Conservation (phyloP, 2,888 invertebrate species). For the Lasioglossum morio region DNA sequence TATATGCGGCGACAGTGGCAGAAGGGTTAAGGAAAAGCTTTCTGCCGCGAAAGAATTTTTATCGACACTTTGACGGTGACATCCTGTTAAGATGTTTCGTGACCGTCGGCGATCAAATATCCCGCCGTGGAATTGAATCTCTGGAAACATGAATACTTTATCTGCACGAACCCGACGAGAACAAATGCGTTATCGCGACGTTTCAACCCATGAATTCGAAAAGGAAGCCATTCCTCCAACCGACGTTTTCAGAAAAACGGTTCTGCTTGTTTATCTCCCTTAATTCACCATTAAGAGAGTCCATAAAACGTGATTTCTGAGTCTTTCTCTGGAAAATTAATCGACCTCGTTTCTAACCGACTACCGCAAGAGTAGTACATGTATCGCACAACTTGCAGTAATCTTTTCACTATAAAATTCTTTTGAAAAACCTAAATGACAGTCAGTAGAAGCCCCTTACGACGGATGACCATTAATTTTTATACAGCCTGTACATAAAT, state of each 20-base stretch:
- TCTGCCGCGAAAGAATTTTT: neutral
- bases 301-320: neutral
- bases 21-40: neutral
- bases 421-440: neutral
- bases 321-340: neutral
- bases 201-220: neutral
- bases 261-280: neutral
- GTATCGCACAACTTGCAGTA: neutral
- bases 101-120: constrained; percentile 10
- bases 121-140: neutral
- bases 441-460: neutral
- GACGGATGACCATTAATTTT: too few species aligned
- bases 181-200: constrained; percentile 22
- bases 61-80: constrained; percentile 9
- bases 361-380: neutral
- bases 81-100: constrained; percentile 17
- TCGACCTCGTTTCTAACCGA: neutral
- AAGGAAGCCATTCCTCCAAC: neutral
- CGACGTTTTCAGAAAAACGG: neutral
- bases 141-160: constrained; percentile 7
- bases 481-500: too few species aligned
- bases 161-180: constrained; percentile 1
- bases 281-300: neutral
- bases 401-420: neutral
- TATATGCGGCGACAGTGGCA: neutral